Conservation (phyloP, 2,888 invertebrate genomes). For the Noctua comes region DNA sequence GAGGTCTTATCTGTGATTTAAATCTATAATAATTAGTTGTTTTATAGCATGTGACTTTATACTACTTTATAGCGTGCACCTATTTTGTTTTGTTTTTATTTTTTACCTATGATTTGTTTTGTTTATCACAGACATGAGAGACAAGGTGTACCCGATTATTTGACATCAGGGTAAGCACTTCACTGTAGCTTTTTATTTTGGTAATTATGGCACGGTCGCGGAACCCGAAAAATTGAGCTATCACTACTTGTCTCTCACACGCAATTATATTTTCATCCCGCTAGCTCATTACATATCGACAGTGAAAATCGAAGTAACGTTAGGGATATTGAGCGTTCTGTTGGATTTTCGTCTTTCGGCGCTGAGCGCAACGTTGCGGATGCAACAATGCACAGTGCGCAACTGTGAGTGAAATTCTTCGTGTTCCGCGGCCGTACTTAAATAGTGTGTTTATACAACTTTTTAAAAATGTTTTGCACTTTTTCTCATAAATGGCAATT, state of each 20-base stretch:
- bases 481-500: conserved; percentile 10
- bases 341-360: neutral
- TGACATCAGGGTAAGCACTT: conserved; percentile 89
- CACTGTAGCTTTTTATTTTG: conserved; percentile 61
- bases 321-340: neutral
- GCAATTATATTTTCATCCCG: no score
- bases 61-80: conserved; percentile 48
- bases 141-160: conserved; percentile 88
- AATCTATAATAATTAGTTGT: conserved; percentile 2
- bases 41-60: conserved; percentile 37
- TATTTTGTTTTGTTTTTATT: conserved; percentile 73
- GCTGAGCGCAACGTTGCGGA: neutral
- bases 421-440: conserved; percentile 6
- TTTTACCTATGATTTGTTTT: conserved; percentile 79
- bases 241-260: neutral
- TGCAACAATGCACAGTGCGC: neutral
- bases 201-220: neutral
- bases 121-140: conserved; percentile 89
- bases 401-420: neutral
- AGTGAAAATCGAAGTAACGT: neutral
- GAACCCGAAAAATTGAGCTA: neutral
- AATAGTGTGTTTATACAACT: conserved; percentile 29
- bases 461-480: conserved; percentile 13
- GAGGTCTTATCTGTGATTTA: neutral
- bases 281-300: neutral